Evolutionary conservation across 2,797 vertebrate genomes (phyloP), one percentile per base, ranked within the genome.

Genomic region (Dallia pectoralis): DNA sequence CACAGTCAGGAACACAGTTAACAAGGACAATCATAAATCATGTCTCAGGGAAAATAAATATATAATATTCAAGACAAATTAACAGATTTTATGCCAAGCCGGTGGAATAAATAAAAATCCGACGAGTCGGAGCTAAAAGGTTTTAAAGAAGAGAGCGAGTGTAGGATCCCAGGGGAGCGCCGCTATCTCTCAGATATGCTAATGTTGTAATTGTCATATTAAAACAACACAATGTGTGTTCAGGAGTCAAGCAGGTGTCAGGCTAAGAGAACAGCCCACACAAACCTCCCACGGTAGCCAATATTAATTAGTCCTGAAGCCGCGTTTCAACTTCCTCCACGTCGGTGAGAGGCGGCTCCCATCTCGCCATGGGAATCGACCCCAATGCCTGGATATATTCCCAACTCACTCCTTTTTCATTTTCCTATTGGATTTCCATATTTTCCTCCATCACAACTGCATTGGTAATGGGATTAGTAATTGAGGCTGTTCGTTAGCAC

Each of bases 211-310:
- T 93, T 92, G 92, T 91, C 89, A 89, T 91, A 92, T 93, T 92
- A 91, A 91, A 92, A 93, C 90, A 92, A 91, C 89, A 91, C 87
- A 89, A 86, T 76, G 87, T 89, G 87, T 86, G 80, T 93, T 92
- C 90, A 91, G 88, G 89, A 93, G 92, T 90, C 91, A 92, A n/a
- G 92, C 91, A 92, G 90, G 91, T 91, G 91, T 91, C 91, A 91
- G 84, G 83, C 87, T 88, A 83, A 88, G 88, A 88, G 90, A 88
- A 59, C 87, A 88, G 89, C 89, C 89, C 85, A 87, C 89, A 87
- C 87, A 85, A 86, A 84, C 36, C 49, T 59, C 82, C 87, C 82
- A 86, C 89, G 82, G 86, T 87, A 89, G 83, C 79, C 84, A 77
- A 85, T 89, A 91, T 92, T 92, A 93, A 93, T 93, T 92, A 92